Percentiles rank a stretch among this genome's conserved stretches.
Evolutionary conservation across 2,113 vertebrate species (phyloP).

Genomic region (Strix uralensis): DNA sequence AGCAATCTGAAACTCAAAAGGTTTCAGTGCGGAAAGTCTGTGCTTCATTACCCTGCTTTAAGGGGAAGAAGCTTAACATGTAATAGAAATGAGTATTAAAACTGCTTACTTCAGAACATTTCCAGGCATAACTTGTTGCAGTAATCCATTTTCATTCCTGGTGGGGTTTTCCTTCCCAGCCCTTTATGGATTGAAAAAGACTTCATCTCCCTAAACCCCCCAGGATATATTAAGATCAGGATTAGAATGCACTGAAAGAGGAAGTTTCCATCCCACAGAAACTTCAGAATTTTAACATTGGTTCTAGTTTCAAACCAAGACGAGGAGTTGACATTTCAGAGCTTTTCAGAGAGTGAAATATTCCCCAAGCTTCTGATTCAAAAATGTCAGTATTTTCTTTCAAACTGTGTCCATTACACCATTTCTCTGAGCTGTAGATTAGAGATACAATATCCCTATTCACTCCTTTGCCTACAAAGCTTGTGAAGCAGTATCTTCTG

Average conservation of each 20-base stretch:
- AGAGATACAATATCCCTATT: neutral
- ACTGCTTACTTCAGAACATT: conserved; percentile 27
- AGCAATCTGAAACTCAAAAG: conserved; percentile 3
- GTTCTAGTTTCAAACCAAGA: neutral
- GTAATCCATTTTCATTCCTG: neutral
- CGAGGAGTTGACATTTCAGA: neutral
- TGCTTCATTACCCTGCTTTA: conserved; percentile 9
- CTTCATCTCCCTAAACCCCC: neutral
- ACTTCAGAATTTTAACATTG: neutral
- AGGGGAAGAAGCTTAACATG: neutral
- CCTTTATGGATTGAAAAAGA: neutral
- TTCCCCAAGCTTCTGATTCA: neutral
- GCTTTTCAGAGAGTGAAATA: neutral
- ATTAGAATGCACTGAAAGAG: neutral
- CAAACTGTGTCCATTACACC: neutral
- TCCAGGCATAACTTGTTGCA: neutral
- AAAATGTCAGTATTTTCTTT: neutral
- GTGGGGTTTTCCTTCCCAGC: neutral
- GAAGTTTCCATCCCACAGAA: neutral
- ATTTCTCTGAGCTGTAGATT: neutral
- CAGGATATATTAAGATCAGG: neutral
- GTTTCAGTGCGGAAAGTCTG: conserved; percentile 7
- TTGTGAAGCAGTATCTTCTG: neutral
- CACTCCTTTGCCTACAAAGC: neutral
- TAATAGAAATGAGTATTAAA: conserved; percentile 19